phyloP scores from a whole-genome alignment of 2,888 invertebrate species.

The Zeuzera pyrina region DNA sequence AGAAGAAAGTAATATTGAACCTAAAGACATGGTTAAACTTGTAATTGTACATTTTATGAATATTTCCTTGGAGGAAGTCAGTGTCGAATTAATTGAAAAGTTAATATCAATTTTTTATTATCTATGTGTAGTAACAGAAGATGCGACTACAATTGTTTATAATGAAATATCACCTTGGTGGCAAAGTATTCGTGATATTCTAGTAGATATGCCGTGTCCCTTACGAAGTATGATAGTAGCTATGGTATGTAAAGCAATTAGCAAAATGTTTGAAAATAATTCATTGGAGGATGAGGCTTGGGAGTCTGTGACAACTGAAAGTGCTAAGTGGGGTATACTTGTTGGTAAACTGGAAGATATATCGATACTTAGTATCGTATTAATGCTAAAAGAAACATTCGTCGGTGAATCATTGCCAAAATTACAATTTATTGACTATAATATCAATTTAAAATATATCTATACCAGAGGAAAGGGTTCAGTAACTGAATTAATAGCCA shows the following conservation, averaged over 20 bases:
- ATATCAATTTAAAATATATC: slow-evolving; percentile 78
- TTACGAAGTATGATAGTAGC: slow-evolving; percentile 87
- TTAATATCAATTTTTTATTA: slow-evolving; percentile 77
- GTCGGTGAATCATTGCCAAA: slow-evolving; percentile 61
- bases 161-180: slow-evolving; percentile 87
- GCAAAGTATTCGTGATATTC: slow-evolving; percentile 80
- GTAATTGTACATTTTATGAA: slow-evolving; percentile 82
- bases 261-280: slow-evolving; percentile 57
- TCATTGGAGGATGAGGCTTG: slow-evolving; percentile 76
- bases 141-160: slow-evolving; percentile 75
- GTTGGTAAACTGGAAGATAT: slow-evolving; percentile 93
- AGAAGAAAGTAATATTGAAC: slow-evolving; percentile 43
- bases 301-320: slow-evolving; percentile 89
- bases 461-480: slow-evolving; percentile 81
- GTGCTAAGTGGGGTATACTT: slow-evolving; percentile 88
- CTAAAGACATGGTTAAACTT: slow-evolving; percentile 79
- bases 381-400: slow-evolving; percentile 64
- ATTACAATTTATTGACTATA: slow-evolving; percentile 67
- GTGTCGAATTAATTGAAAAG: slow-evolving; percentile 76
- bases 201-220: slow-evolving; percentile 82
- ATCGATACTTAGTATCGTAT: slow-evolving; percentile 82
- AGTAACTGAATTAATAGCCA: slow-evolving; percentile 90
- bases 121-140: slow-evolving; percentile 76
- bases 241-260: slow-evolving; percentile 85
- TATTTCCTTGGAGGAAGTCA: slow-evolving; percentile 66